phyloP scores from a whole-genome alignment of 2,113 vertebrate genomes.

The Bombycilla garrulus region DNA sequence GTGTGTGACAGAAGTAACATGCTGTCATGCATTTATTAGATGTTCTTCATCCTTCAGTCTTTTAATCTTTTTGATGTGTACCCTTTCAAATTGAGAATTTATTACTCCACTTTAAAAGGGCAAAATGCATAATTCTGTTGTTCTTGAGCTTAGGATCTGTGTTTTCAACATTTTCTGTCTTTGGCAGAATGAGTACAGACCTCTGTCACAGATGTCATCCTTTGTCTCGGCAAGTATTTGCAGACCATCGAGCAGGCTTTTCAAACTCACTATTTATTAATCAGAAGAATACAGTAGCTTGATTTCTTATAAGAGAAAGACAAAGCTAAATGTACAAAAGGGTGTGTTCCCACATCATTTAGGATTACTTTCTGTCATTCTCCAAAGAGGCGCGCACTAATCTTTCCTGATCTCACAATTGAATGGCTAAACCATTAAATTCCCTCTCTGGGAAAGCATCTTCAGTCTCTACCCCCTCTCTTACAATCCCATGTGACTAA shows the following conservation, averaged over 20 bases:
- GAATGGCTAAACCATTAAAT: neutral
- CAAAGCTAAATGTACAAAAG: constrained; percentile 10
- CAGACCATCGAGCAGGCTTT: neutral
- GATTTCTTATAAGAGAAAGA: neutral
- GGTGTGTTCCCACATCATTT: neutral
- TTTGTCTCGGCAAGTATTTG: constrained; percentile 4
- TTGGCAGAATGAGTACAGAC: neutral
- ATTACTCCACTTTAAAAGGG: neutral
- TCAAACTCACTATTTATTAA: constrained; percentile 37
- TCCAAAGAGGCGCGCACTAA: neutral
- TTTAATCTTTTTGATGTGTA: neutral
- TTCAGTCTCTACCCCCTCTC: neutral
- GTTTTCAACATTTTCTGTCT: neutral
- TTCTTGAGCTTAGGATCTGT: neutral
- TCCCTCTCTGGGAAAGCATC: neutral
- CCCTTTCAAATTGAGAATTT: neutral
- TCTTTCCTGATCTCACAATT: neutral
- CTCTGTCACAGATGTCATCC: constrained; percentile 10
- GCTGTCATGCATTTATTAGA: neutral
- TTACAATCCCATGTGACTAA: neutral
- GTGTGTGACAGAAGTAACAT: neutral
- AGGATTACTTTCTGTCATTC: constrained; percentile 22
- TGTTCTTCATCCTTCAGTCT: neutral
- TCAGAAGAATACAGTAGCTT: constrained; percentile 19
- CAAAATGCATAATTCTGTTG: neutral